Percentiles rank a stretch among this genome's conserved stretches.
These are phyloP conservation scores for Thalassophryne amazonica DNA, from an alignment of 2,797 vertebrate genomes.

Conservation along the genomic window DNA sequence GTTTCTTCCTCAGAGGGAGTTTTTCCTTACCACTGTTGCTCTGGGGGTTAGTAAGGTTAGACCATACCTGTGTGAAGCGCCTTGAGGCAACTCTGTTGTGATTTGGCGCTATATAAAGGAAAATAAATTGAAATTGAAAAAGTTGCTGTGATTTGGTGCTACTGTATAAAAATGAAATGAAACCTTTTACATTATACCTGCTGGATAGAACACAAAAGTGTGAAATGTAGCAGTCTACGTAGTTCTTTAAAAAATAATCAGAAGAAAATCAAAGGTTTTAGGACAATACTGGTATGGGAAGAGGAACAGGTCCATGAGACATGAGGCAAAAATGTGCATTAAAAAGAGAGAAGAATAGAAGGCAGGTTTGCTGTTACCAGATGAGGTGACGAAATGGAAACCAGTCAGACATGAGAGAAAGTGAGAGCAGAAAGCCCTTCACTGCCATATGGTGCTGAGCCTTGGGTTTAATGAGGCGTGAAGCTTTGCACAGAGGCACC, in stretches of 20 bases:
- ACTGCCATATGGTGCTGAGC: conserved; percentile 72
- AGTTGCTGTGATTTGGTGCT: too few species aligned
- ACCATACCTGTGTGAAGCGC: too few species aligned
- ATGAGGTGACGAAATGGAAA: conserved; percentile 56
- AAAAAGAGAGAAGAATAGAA: conserved; percentile 10
- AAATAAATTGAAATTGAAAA: too few species aligned
- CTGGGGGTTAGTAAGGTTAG: too few species aligned
- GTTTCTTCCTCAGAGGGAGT: too few species aligned
- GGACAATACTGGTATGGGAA: neutral
- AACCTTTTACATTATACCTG: too few species aligned
- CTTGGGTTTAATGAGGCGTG: conserved; percentile 73
- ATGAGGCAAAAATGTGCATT: conserved; percentile 1
- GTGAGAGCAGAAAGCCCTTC: conserved; percentile 38
- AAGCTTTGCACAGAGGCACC: conserved; percentile 56
- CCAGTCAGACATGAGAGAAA: conserved; percentile 15
- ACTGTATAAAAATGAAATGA: too few species aligned
- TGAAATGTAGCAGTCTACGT: too few species aligned
- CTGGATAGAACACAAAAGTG: too few species aligned
- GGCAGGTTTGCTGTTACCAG: conserved; percentile 31
- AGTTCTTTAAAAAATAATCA: conserved; percentile 20
- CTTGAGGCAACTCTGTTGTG: too few species aligned
- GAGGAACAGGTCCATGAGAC: conserved; percentile 15
- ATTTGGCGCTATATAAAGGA: too few species aligned
- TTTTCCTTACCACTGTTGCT: too few species aligned
- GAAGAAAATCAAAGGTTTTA: neutral